phyloP scores from a whole-genome alignment of 2,113 vertebrate species.

The Coryphaenoides rupestris region DNA sequence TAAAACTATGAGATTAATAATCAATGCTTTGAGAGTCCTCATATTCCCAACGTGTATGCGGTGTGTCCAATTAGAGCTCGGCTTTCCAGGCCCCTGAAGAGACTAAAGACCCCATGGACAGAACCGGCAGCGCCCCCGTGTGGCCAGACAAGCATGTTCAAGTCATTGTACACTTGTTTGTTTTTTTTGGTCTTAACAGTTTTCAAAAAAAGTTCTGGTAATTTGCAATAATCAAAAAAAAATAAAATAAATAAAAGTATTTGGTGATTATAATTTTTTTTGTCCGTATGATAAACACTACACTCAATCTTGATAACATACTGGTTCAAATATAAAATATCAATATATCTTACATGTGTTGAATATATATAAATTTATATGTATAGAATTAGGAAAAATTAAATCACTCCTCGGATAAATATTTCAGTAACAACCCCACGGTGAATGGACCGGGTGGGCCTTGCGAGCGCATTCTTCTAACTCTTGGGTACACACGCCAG shows the following conservation, averaged over 20 bases:
- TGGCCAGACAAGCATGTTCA: not conserved
- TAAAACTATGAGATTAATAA: slow-evolving; percentile 36
- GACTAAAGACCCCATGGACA: slow-evolving; percentile 32
- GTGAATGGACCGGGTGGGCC: slow-evolving; percentile 51
- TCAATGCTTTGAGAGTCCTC: slow-evolving; percentile 47
- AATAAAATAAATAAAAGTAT: too few species aligned
- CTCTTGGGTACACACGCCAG: too few species aligned
- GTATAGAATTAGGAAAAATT: slow-evolving; percentile 74
- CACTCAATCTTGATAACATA: slow-evolving; percentile 81
- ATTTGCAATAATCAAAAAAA: slow-evolving; percentile 66
- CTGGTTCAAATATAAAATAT: slow-evolving; percentile 78
- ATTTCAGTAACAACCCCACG: slow-evolving; percentile 72
- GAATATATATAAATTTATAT: slow-evolving; percentile 70
- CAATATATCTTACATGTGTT: slow-evolving; percentile 73
- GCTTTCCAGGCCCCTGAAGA: slow-evolving; percentile 29
- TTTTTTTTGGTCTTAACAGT: too few species aligned
- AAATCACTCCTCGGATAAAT: slow-evolving; percentile 75
- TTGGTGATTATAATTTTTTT: slow-evolving; percentile 38
- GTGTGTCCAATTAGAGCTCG: slow-evolving; percentile 38
- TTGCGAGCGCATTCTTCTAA: slow-evolving; percentile 41
- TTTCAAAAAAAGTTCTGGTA: slow-evolving; percentile 63
- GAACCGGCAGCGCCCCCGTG: not conserved
- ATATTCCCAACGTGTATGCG: slow-evolving; percentile 45
- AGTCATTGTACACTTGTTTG: slow-evolving; percentile 13
- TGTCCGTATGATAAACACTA: slow-evolving; percentile 77